These are phyloP conservation scores for Zygogramma bicolorata DNA, from an alignment of 2,888 invertebrate species.

Conservation along the genomic window DNA sequence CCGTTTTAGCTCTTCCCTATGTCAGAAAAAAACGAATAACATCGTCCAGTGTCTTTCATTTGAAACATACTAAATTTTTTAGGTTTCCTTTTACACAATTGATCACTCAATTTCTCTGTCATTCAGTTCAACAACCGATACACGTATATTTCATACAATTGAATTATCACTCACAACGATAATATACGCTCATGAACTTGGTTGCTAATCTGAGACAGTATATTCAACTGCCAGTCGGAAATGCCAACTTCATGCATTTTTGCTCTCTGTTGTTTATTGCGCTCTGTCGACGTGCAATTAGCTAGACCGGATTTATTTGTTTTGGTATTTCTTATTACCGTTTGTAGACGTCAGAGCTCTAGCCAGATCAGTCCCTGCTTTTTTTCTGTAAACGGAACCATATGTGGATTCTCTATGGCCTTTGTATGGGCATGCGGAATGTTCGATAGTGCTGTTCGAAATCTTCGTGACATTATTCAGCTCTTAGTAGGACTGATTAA, in stretches of 20 bases:
- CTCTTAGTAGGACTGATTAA: too few relatives aligned
- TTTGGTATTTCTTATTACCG: not conserved
- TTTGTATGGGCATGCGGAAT: not conserved
- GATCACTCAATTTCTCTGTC: too few relatives aligned
- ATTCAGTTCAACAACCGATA: too few relatives aligned
- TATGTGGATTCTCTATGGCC: not conserved
- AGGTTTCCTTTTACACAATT: too few relatives aligned
- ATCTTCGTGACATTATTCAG: not conserved
- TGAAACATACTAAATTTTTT: too few relatives aligned
- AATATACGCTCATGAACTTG: constrained; percentile 5
- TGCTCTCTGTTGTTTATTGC: constrained; percentile 39
- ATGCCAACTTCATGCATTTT: constrained; percentile 28
- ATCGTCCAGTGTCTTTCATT: too few relatives aligned
- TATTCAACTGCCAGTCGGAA: constrained; percentile 33
- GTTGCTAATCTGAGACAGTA: constrained; percentile 20
- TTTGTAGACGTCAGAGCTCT: not conserved
- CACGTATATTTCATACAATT: too few relatives aligned
- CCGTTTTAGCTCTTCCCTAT: too few relatives aligned
- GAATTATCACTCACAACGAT: too few relatives aligned
- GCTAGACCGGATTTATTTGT: constrained; percentile 16
- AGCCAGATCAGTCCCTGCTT: not conserved
- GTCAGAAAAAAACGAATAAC: too few relatives aligned
- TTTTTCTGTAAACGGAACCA: not conserved
- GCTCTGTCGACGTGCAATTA: not conserved
- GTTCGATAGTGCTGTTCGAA: not conserved